Evolutionary conservation across 2,888 invertebrate genomes (phyloP).

Genomic region (Gari tellinella): DNA sequence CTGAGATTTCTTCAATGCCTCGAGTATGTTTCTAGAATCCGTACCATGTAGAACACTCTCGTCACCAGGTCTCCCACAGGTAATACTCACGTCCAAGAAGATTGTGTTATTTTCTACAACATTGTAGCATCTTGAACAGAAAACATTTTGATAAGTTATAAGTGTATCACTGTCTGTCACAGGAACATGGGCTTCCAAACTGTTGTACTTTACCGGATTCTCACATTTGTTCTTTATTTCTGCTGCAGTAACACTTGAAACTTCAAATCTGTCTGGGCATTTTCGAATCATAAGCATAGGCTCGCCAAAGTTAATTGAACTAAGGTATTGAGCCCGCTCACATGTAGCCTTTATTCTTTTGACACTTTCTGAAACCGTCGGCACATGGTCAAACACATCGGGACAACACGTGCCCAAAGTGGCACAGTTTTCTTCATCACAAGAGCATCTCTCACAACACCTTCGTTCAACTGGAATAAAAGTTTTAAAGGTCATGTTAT

Average conservation of each 20-base stretch:
- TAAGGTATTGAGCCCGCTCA: no score
- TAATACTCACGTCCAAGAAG: background rate
- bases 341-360: background rate
- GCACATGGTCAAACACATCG: constrained; percentile 2
- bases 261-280: no score
- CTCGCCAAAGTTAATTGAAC: no score
- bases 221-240: constrained; percentile 1
- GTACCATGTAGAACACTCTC: background rate
- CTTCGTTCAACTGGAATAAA: background rate
- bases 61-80: background rate
- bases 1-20: background rate
- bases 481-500: background rate
- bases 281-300: no score
- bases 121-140: background rate
- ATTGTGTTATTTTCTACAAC: background rate
- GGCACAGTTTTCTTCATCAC: background rate
- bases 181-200: background rate
- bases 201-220: background rate
- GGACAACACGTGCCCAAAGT: constrained; percentile 1
- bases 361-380: background rate
- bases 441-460: constrained; percentile 3
- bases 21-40: background rate
- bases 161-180: background rate
- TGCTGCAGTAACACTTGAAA: no score
- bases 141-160: background rate